Evolutionary conservation across 2,797 vertebrate species (phyloP), one percentile per base, ranked within the genome.

Genomic region (Dicrostonyx torquatus): DNA sequence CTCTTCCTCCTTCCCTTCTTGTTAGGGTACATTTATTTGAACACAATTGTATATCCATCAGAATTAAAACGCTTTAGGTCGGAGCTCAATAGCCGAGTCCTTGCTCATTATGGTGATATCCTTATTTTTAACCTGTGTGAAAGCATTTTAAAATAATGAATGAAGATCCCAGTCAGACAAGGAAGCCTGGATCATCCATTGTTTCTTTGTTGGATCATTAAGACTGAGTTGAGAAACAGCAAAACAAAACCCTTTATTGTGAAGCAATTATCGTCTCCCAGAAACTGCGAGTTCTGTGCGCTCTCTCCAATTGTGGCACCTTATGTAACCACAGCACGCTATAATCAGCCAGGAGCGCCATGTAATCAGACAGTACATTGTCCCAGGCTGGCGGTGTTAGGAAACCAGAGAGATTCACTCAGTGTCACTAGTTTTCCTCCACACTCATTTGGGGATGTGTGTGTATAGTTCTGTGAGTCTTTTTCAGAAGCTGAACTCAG

Each of bases 61-160:
- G 62, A 5, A n/a, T 93, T 83, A 89, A 95, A 94, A 83, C 17
- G 11, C 85, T 55, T 43, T 40, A 29, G 48, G 5, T 12, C 26
- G 66, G 50, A 73, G 15, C n/a, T 72, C 84, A 31, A 24, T 72
- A 26, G 43, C 22, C 0, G 18, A 15, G 2, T 55, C 34, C 15
- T 58, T 72, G 48, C 50, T 40, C n/a, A 31, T 55, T 37, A 6
- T 18, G 14, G 13, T 72, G 68, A 22, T 29, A 29, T 14, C 50
- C 10, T 31, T 10, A 17, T 37, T 18, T 58, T 6, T 17, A 87
- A 20, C 58, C 14, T 79, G 20, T 7, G 15, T 40, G 45, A 87
- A 45, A 87, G 77, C 79, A 53, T 48, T 94, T 53, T 82, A 91
- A 75, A 45, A 94, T 87, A 79, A 77, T 53, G 24, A 89, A 37